Evolutionary conservation across 2,113 vertebrate species (phyloP).

Genomic region (Corythoichthys haematopterus): DNA sequence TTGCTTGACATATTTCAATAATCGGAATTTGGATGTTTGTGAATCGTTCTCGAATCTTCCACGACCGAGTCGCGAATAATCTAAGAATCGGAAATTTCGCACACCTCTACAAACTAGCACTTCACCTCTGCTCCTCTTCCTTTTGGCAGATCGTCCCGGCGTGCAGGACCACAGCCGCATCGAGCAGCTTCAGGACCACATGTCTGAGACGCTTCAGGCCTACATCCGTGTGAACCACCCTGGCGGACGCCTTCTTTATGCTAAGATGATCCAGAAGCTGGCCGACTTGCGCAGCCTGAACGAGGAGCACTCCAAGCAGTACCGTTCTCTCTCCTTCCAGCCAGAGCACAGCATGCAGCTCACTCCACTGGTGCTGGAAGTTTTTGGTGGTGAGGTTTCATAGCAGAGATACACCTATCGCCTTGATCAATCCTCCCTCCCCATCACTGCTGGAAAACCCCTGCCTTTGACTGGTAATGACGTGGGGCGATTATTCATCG

Average conservation of each 20-base stretch:
- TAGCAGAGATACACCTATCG: conserved; percentile 57
- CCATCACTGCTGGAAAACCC: conserved; percentile 5
- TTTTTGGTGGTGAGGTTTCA: conserved; percentile 92
- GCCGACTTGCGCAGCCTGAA: conserved; percentile 93
- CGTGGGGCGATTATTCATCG: conserved; percentile 22
- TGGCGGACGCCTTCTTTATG: conserved; percentile 84
- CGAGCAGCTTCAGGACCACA: conserved; percentile 85
- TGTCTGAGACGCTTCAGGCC: conserved; percentile 87
- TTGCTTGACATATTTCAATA: too few relatives aligned
- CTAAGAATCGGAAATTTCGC: too few relatives aligned
- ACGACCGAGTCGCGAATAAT: too few relatives aligned
- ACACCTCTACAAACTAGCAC: not conserved
- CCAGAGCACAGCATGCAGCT: conserved; percentile 92
- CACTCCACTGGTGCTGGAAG: conserved; percentile 91
- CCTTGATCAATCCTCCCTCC: conserved; percentile 13
- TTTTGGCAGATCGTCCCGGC: conserved; percentile 81
- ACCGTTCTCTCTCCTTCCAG: conserved; percentile 88
- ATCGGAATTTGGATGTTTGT: too few relatives aligned
- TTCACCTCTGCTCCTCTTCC: not conserved
- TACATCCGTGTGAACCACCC: conserved; percentile 90
- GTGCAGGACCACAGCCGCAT: conserved; percentile 83
- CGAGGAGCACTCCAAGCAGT: conserved; percentile 95
- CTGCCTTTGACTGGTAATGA: conserved; percentile 26
- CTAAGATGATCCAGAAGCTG: conserved; percentile 98
- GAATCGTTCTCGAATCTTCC: too few relatives aligned